Base-by-base conservation (phyloP, 2,888 invertebrate species). In the Eupelmus urozonus region DNA sequence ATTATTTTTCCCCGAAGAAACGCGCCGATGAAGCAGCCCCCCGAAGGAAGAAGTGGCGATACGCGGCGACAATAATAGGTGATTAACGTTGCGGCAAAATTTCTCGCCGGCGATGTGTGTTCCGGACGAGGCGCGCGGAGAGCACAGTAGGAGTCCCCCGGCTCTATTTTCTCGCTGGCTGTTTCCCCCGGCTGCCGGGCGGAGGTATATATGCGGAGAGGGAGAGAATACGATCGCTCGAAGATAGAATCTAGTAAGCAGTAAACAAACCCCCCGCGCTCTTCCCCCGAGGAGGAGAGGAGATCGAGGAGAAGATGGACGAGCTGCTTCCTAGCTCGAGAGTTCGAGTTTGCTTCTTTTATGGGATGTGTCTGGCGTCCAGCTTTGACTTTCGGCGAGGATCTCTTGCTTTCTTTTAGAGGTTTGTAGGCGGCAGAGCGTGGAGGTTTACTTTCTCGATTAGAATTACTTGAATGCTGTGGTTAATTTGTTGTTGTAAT, bases 51-150 rank as follows among this genome's bases (percentile, higher is more conserved):
- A 34, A 34, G 34, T 5, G 34, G 9, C n/a, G n/a, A n/a, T 34
- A 65, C 25, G 7, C 55, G 23, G 25, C 25, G 55, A 67, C 29
- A 57, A 66, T 69, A 69, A 76, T 55, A 53, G 62, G 53, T 76
- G 69, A 76, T 76, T 69, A 76, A 62, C 75, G 67, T 57, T 57
- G 55, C 55, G 67, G 40, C 67, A 40, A 29, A 42, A 57, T 55
- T 53, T 66, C 42, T 67, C 25, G 20, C 40, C 67, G 29, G 29
- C 51, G 66, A 66, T 53, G 66, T 34, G 5, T 23, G 53, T 53
- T n/a, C 51, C 16, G 25, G 51, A 27, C 20, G 23, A 13, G 67
- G n/a, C n/a, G n/a, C 20, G 53, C 69, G 27, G 45, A 34, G 27
- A 27, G 34, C 76, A 13, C 62, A 62, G 69, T 62, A 55, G 76